Base-by-base conservation (phyloP, 2,797 vertebrate species). In the Sarcoramphus papa region DNA sequence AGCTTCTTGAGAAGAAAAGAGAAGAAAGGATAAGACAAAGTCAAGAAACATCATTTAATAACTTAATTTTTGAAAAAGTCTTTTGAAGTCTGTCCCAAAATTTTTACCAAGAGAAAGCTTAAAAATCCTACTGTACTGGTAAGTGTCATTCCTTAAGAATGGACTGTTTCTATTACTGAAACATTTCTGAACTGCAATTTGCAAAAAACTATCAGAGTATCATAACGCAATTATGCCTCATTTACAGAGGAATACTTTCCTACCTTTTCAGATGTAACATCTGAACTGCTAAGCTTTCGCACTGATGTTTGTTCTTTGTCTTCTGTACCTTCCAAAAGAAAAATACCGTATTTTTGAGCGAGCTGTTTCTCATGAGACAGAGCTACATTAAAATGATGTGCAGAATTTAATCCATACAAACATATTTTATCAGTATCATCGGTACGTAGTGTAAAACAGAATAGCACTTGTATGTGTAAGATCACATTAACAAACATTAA, bases 261-360 rank as follows among this genome's bases (percentile, higher is more conserved):
- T 97, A 98, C 98, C 98, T 98, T 98, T 96, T 98, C 98, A 95
- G 97, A 98, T 40, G 95, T 63, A 92, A 93, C 84, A 96, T 98
- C 98, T 45, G 97, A 98, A 96, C 92, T 74, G 90, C 95, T 97
- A 87, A 97, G 85, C 70, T 98, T 98, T 96, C 97, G 96, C 11
- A 37, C 87, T 94, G 98, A 97, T 40, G 95, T 97, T 95, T 98
- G 97, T 86, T 98, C 98, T 93, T 97, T 98, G 63, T 98, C 97
- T 95, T 98, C 97, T 90, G 95, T 64, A 91, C 97, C 97, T 98
- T 97, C n/a, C 89, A 97, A 96, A 96, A 98, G 51, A 96, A 96
- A 97, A 96, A 27, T 22, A 81, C 3, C 5, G 0, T 10, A 65
- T 65, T 94, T 93, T 62, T 97, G 24, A 82, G 54, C 4, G 9